Evolutionary conservation across 2,113 vertebrate genomes (phyloP), one percentile per base, ranked within the genome.

Genomic region (Drymodes brunneopygia): DNA sequence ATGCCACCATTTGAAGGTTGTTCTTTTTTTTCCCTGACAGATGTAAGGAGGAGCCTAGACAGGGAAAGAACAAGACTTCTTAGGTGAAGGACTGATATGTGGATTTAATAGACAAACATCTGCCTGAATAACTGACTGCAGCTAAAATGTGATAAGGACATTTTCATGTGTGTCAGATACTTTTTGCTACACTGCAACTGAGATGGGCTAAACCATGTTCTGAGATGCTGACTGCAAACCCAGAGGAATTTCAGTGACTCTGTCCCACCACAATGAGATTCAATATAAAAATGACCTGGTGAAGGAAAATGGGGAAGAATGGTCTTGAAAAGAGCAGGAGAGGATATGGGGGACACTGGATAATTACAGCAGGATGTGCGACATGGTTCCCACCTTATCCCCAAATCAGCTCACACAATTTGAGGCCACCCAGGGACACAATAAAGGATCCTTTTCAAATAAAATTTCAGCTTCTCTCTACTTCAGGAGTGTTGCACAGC

Each of bases 231-330:
- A 67, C 11, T 15, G 9, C 25, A 54, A 87, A 75, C 4, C 6
- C 65, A 56, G 78, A n/a, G 11, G 31, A 78, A 36, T 61, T 67
- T 31, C 36, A 64, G 36, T 23, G 53, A 67, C 48, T 36, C 11
- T 51, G 28, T 20, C 25, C 27, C 12, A 75, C 31, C 10, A 54
- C 0, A 1, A 22, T 15, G 12, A 0, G 0, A 86, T 10, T 47
- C 47, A 66, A 40, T 21, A 56, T 12, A 18, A 67, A 81, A 91
- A 58, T 12, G 20, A 80, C 51, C 35, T 40, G 10, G 56, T 44
- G 19, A 58, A 64, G 35, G 10, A 83, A 44, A 80, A 89, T 36
- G 19, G 9, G 16, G 35, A 58, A 81, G 35, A 73, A 78, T 0
- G 0, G 29, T 24, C n/a, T 45, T 69, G 5, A 84, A 75, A 9